Conservation (phyloP, 2,797 vertebrate species). For the Aldrovandia affinis region DNA sequence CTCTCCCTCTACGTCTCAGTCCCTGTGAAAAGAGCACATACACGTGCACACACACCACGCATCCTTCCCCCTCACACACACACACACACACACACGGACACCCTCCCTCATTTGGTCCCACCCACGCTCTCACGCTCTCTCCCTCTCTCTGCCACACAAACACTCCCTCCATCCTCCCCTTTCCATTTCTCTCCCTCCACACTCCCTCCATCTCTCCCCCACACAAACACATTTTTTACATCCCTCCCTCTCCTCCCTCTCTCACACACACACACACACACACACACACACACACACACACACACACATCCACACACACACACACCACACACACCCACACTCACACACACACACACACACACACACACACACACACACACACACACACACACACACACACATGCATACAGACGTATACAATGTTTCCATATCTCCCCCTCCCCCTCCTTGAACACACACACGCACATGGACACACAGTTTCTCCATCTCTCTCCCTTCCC, state of each 20-base stretch:
- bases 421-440: constrained; percentile 6
- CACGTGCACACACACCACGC: too few relatives aligned
- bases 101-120: constrained; percentile 16
- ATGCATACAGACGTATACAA: constrained; percentile 8
- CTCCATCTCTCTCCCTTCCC: not conserved
- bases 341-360: not conserved
- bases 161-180: not conserved
- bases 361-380: constrained; percentile 21
- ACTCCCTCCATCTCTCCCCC: not conserved
- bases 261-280: too few relatives aligned
- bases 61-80: not conserved
- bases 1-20: not conserved
- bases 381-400: constrained; percentile 8
- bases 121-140: not conserved
- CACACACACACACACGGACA: not conserved
- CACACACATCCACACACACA: not conserved
- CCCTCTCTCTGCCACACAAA: not conserved
- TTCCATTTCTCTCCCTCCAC: not conserved
- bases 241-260: not conserved
- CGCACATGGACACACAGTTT: not conserved
- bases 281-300: not conserved
- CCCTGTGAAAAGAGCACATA: too few relatives aligned
- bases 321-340: not conserved
- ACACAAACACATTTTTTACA: not conserved
- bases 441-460: not conserved